Percentiles rank a stretch among this genome's conserved stretches.
These are phyloP conservation scores for Tetrax tetrax DNA, from an alignment of 2,113 vertebrate species.

Conservation along the genomic window DNA sequence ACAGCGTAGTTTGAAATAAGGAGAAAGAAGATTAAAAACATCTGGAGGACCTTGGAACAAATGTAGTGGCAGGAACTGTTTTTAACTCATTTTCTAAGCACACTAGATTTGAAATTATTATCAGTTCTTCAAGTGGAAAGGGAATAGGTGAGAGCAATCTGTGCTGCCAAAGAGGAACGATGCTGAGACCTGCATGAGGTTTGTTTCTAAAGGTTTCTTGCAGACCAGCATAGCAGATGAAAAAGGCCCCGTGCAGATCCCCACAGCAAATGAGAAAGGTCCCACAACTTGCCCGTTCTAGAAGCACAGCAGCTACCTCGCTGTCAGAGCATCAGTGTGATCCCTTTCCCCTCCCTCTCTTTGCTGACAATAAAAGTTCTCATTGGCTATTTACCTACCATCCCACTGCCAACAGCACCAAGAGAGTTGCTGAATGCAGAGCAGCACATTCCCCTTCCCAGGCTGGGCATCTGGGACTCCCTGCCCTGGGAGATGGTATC, in stretches of 20 bases:
- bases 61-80: background rate
- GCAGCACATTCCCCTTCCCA: background rate
- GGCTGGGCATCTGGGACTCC: rapidly evolving
- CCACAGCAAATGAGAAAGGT: background rate
- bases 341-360: background rate
- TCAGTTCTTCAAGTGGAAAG: background rate
- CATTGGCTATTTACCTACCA: background rate
- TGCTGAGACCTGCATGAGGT: background rate
- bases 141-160: background rate
- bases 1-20: background rate
- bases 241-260: background rate
- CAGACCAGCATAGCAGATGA: background rate
- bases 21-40: background rate
- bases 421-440: background rate
- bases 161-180: background rate
- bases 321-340: background rate
- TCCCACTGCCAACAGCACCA: background rate
- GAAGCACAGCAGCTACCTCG: background rate
- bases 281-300: background rate
- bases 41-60: background rate
- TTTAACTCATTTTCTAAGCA: background rate
- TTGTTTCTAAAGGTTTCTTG: background rate
- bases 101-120: background rate
- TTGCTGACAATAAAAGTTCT: background rate
- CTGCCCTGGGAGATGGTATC: background rate